Conservation (phyloP, 2,888 invertebrate species). For the Rotaria magnacalcarata region DNA sequence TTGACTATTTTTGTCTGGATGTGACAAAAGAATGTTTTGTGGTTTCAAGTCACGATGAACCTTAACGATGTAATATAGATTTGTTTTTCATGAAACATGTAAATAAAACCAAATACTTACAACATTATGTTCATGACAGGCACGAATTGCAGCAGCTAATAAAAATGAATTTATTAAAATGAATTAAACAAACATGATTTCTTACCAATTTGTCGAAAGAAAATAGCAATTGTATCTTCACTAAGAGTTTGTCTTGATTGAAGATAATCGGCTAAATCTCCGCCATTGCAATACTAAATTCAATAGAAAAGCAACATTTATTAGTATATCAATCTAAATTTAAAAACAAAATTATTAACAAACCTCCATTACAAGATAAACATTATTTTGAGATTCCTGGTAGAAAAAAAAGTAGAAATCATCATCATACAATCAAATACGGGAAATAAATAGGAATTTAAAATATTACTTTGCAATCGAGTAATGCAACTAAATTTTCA, state of each 20-base stretch:
- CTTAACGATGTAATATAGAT: not conserved
- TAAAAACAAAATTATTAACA: constrained; percentile 56
- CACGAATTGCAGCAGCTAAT: constrained; percentile 89
- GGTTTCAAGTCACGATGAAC: constrained; percentile 96
- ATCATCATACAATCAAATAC: not conserved
- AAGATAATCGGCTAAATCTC: constrained; percentile 94
- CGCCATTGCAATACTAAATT: constrained; percentile 91
- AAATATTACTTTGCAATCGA: constrained; percentile 78
- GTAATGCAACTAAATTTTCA: constrained; percentile 92
- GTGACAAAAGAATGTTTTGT: constrained; percentile 92
- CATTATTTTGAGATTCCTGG: constrained; percentile 82
- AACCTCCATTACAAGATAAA: constrained; percentile 97
- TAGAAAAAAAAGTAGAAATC: constrained; percentile 45
- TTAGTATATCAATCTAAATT: not conserved
- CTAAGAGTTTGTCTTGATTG: constrained; percentile 75
- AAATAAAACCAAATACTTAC: constrained; percentile 55
- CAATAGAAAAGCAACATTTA: constrained; percentile 49
- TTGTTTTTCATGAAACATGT: not conserved
- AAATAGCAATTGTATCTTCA: constrained; percentile 90
- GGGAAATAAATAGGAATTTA: constrained; percentile 37
- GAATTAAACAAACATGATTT: no score
- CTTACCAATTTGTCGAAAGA: constrained; percentile 82
- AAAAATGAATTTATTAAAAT: not conserved
- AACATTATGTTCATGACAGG: constrained; percentile 90
- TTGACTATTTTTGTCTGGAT: constrained; percentile 65